Percentiles rank a stretch among this genome's conserved stretches.
These are phyloP conservation scores for Escarpia spicata DNA, from an alignment of 2,888 invertebrate species.

Conservation along the genomic window DNA sequence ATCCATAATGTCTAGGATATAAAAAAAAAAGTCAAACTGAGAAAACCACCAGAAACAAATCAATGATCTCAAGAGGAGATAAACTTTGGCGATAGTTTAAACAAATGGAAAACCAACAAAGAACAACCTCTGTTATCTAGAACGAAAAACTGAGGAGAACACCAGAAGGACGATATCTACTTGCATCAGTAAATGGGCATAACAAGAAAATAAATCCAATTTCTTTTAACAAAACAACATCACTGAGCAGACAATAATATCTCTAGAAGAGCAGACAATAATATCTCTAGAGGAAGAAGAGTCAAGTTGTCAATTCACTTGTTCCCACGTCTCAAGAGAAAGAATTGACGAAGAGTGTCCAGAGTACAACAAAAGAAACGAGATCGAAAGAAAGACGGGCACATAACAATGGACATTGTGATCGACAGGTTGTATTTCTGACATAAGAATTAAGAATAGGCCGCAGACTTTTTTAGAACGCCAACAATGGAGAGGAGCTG, in stretches of 20 bases:
- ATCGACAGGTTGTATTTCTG: neutral
- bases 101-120: too few relatives aligned
- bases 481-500: neutral
- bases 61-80: neutral
- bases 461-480: neutral
- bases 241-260: neutral
- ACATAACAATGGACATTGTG: neutral
- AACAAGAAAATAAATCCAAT: neutral
- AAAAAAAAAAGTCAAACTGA: too few relatives aligned
- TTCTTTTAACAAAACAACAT: neutral
- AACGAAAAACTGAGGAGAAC: neutral
- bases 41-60: too few relatives aligned
- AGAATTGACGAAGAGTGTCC: neutral
- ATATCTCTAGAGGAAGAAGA: too few relatives aligned
- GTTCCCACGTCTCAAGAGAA: neutral
- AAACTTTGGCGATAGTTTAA: too few relatives aligned
- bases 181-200: neutral
- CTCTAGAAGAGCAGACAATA: neutral
- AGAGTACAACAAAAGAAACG: neutral
- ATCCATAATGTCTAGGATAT: too few relatives aligned
- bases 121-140: neutral
- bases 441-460: neutral
- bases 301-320: neutral
- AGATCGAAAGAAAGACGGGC: neutral
- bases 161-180: neutral